These are phyloP conservation scores for Pogonocichla stellata DNA, from an alignment of 2,113 vertebrate genomes.

Conservation along the genomic window DNA sequence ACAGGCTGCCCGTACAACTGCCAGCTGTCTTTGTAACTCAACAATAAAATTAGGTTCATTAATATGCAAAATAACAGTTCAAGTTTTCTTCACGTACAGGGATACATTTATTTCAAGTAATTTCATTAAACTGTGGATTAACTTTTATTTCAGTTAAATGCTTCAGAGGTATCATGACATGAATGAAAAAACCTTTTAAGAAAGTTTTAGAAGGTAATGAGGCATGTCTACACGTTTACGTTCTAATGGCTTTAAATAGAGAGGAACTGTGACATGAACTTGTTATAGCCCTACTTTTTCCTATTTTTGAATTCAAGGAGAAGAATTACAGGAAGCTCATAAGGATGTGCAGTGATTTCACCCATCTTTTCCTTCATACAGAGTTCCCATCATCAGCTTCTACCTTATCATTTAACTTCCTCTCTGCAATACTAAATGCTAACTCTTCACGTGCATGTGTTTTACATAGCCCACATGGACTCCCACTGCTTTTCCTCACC, in stretches of 20 bases:
- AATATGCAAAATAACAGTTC: neutral
- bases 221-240: neutral
- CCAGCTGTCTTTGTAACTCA: neutral
- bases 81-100: neutral
- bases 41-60: neutral
- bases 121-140: neutral
- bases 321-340: neutral
- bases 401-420: neutral
- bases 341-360: neutral
- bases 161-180: rapidly evolving
- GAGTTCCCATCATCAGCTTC: neutral
- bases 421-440: rapidly evolving
- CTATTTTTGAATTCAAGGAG: neutral
- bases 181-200: neutral
- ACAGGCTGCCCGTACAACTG: neutral
- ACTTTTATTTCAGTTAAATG: neutral
- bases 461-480: rapidly evolving
- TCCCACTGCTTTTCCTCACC: neutral
- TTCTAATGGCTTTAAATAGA: neutral
- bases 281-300: neutral
- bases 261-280: neutral
- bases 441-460: rapidly evolving
- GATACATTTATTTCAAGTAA: neutral
- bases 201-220: neutral
- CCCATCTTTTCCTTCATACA: neutral